Conservation (phyloP, 2,113 vertebrate species). For the Dicerorhinus sumatrensis region DNA sequence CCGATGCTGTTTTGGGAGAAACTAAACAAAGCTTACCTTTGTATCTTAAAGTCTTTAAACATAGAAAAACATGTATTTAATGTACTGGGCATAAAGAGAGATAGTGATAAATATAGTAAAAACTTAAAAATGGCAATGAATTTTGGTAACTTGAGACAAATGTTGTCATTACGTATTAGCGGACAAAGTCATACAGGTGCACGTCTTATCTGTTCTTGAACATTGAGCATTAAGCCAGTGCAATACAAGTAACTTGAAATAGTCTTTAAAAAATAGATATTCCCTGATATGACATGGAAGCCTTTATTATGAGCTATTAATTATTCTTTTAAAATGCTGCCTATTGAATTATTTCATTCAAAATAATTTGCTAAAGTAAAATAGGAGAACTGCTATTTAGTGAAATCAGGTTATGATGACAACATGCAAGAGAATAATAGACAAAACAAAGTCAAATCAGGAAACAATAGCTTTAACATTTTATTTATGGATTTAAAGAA, state of each 20-base stretch:
- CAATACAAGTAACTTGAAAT: background rate
- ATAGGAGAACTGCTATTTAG: conserved; percentile 2
- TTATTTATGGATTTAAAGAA: conserved; percentile 33
- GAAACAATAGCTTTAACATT: conserved; percentile 32
- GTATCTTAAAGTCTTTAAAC: background rate
- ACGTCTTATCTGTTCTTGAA: background rate
- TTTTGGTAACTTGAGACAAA: background rate
- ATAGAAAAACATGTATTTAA: background rate
- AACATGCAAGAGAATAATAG: conserved; percentile 32
- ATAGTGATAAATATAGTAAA: background rate
- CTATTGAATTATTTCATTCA: conserved; percentile 40
- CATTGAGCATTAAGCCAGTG: background rate
- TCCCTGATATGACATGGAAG: background rate
- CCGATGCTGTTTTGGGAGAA: background rate
- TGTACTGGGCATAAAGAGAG: background rate
- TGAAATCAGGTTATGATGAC: conserved; percentile 38
- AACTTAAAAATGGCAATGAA: background rate
- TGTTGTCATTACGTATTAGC: background rate
- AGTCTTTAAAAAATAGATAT: background rate
- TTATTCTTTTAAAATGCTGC: background rate
- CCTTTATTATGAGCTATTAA: background rate
- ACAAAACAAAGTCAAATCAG: conserved; percentile 37
- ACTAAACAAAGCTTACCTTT: background rate
- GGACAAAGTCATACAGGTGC: background rate
- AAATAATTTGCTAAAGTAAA: conserved; percentile 60